Percentiles rank a stretch among this genome's conserved stretches.
These are phyloP conservation scores for Centropus bengalensis DNA, from an alignment of 2,113 vertebrate genomes.

Conservation along the genomic window DNA sequence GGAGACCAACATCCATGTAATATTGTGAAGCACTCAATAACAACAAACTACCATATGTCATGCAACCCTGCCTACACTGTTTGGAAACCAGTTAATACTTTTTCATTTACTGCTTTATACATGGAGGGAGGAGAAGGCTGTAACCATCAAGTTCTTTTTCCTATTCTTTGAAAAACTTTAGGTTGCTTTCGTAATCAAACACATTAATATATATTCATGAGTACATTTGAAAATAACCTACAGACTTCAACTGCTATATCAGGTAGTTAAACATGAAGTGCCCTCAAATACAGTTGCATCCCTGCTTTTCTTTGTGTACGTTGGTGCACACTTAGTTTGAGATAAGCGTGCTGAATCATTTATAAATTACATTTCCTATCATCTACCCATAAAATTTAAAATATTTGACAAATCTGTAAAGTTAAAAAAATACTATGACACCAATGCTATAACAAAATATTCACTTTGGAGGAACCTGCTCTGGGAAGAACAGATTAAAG, in stretches of 20 bases:
- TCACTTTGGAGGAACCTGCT: conserved; percentile 8
- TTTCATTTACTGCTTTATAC: neutral
- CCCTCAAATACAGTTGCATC: neutral
- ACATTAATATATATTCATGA: conserved; percentile 9
- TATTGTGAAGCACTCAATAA: conserved; percentile 21
- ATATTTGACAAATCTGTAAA: conserved; percentile 8
- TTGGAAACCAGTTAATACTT: conserved; percentile 63
- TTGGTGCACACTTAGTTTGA: neutral
- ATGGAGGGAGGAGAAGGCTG: neutral
- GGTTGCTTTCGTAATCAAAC: neutral
- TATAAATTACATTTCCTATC: neutral
- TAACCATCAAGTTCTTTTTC: neutral
- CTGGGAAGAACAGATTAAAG: conserved; percentile 16
- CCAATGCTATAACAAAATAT: conserved; percentile 17
- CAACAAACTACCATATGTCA: conserved; percentile 63
- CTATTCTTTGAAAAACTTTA: conserved; percentile 4
- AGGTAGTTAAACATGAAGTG: conserved; percentile 5
- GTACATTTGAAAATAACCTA: neutral
- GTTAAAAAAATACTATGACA: neutral
- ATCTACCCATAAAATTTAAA: conserved; percentile 10
- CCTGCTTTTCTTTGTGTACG: neutral
- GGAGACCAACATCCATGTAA: conserved; percentile 11
- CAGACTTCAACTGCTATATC: neutral
- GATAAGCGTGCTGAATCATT: neutral
- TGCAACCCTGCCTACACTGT: conserved; percentile 38